Evolutionary conservation across 2,113 vertebrate species (phyloP).

Genomic region (Chaetodon trifascialis): DNA sequence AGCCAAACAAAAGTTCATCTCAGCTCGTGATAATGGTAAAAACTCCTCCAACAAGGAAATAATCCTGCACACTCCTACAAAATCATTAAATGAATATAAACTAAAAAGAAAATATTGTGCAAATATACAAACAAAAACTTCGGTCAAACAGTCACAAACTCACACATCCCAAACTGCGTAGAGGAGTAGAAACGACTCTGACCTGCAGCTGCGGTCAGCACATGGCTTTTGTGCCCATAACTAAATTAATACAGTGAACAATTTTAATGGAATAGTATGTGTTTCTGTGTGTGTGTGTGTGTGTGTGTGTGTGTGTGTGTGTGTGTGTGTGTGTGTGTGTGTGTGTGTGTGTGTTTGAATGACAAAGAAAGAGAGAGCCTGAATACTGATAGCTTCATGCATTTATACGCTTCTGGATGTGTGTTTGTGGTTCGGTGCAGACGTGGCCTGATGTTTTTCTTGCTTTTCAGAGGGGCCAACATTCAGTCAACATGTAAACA

Average conservation of each 20-base stretch:
- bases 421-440: not conserved
- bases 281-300: not conserved
- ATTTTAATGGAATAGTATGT: conserved; percentile 5
- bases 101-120: not conserved
- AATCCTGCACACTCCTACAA: not conserved
- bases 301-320: not conserved
- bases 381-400: not conserved
- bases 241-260: not conserved
- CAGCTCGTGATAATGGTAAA: not conserved
- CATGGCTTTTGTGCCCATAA: not conserved
- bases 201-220: not conserved
- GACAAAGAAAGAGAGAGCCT: not conserved
- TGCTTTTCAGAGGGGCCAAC: not conserved
- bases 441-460: not conserved
- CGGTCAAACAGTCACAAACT: not conserved
- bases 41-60: not conserved
- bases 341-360: conserved; percentile 8
- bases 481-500: not conserved
- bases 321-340: not conserved
- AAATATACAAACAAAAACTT: not conserved
- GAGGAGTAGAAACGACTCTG: too few relatives aligned
- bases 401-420: not conserved
- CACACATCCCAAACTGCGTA: not conserved
- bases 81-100: not conserved
- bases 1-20: not conserved